Evolutionary conservation across 2,797 vertebrate genomes (phyloP), one percentile per base, ranked within the genome.

Genomic region (Eleutherodactylus coqui): DNA sequence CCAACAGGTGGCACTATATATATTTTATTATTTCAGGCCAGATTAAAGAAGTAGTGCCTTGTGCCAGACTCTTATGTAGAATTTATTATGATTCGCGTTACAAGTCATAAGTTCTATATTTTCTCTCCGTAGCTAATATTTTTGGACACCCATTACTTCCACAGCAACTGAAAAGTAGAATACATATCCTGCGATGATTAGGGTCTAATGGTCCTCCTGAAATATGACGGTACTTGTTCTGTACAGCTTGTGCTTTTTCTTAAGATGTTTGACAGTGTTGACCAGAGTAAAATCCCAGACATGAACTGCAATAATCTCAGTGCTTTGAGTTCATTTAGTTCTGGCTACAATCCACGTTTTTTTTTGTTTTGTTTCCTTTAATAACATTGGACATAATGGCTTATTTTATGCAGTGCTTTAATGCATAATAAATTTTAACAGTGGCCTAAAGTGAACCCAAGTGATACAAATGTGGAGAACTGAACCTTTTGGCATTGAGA

Each of bases 341-440:
- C 64, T 76, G 60, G 88, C 85, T 72, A 75, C 24, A 45, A 29
- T 87, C 76, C 89, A 87, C 75, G 69, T 29, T 67, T 75, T 80
- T 29, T 67, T 75, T 80, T 34, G 0, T 83, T 84, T 86, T 47
- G 70, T 70, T 88, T 53, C 78, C 72, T 86, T 85, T 84, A 84
- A 82, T 86, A 85, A 70, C 84, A 24, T 69, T 90, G 32, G 11
- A 14, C 1, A 9, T 84, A 55, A 41, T 85, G 0, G 0, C 1
- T 49, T 0, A 21, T 81, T 89, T 73, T 75, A 82, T 85, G 85
- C 64, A 53, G 81, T 55, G 19, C 69, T 89, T 88, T 78, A 75
- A 67, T 32, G 79, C 21, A 72, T 80, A 88, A 81, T 0, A 43
- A 21, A 55, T 38, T 82, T 88, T 55, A 73, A 75, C 19, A 62